Base-by-base conservation (phyloP, 1,140 invertebrate species). In the Pomacea maculata region DNA sequence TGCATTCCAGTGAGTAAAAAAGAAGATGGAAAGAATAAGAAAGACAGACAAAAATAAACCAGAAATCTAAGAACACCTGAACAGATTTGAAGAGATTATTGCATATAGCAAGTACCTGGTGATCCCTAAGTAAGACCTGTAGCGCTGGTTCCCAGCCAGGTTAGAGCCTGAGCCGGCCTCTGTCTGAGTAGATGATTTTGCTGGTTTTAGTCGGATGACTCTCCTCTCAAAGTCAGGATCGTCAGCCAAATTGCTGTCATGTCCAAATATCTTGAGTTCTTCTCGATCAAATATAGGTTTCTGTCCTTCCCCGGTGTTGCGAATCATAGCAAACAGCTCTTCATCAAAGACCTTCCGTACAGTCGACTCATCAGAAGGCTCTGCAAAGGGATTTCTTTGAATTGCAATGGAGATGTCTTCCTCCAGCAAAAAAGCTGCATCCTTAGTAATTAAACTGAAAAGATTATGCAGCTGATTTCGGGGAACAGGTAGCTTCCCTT, bases 261-360 rank as follows among this genome's bases (percentile, higher is more conserved):
- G 86, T 21, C 79, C 81, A 61, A 88, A 88, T 2, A 82, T 82
- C 79, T 86, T 85, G 55, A 89, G 87, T 72, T 89, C 88, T 52
- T 88, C 87, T 34, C 88, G 83, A 79, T 89, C 87, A 85, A 89
- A 89, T 15, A 89, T 87, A 4, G 87, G 84, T 52, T 84, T 86
- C 19, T 75, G 72, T 8, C 87, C 87, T 74, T 87, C 86, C 45
- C 83, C 83, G 64, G 85, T 85, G 57, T 83, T 86, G 21, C 85
- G 84, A 75, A 85, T 70, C 83, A 88, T 86, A 65, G 83, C 75
- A 61, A 87, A 86, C 67, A 83, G 81, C 34, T 83, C 81, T 25
- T 83, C 75, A 72, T 87, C 83, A 81, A 87, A 87, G 11, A 83
- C 77, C 74, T 65, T 77, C 71, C 75, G 78, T 19, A 83, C 82